These are phyloP conservation scores for Discoglossus pictus DNA, from an alignment of 2,797 vertebrate genomes.

Conservation along the genomic window DNA sequence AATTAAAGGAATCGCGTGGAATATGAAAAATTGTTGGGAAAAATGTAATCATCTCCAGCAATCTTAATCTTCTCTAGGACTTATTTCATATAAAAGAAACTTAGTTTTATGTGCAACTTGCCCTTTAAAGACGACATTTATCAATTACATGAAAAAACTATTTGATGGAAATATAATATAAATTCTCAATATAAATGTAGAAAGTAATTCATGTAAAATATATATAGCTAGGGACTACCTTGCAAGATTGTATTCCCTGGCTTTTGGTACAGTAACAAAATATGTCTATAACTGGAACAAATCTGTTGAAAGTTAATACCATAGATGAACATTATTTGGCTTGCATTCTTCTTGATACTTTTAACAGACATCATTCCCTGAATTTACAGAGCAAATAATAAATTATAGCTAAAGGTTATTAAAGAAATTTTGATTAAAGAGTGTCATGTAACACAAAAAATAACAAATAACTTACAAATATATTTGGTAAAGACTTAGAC, in stretches of 20 bases:
- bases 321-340: slow-evolving; percentile 41
- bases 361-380: slow-evolving; percentile 39
- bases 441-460: slow-evolving; percentile 5
- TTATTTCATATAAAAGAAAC: too few relatives aligned
- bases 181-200: slow-evolving; percentile 28
- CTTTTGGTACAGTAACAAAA: slow-evolving; percentile 41
- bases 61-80: too few relatives aligned
- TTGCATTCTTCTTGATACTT: slow-evolving; percentile 30
- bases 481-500: slow-evolving; percentile 1
- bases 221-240: slow-evolving; percentile 46
- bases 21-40: too few relatives aligned
- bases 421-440: slow-evolving; percentile 16
- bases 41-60: too few relatives aligned
- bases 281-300: slow-evolving; percentile 40
- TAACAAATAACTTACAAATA: neutral
- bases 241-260: slow-evolving; percentile 37
- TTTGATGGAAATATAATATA: slow-evolving; percentile 30
- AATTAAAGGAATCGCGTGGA: too few relatives aligned
- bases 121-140: too few relatives aligned
- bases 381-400: slow-evolving; percentile 18
- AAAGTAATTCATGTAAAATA: slow-evolving; percentile 37
- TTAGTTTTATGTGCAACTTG: too few relatives aligned
- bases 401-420: slow-evolving; percentile 11
- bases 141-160: too few relatives aligned
- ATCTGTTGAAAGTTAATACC: slow-evolving; percentile 44